These are phyloP conservation scores for Brachycybe producta DNA, from an alignment of 2,888 invertebrate species.

Conservation along the genomic window DNA sequence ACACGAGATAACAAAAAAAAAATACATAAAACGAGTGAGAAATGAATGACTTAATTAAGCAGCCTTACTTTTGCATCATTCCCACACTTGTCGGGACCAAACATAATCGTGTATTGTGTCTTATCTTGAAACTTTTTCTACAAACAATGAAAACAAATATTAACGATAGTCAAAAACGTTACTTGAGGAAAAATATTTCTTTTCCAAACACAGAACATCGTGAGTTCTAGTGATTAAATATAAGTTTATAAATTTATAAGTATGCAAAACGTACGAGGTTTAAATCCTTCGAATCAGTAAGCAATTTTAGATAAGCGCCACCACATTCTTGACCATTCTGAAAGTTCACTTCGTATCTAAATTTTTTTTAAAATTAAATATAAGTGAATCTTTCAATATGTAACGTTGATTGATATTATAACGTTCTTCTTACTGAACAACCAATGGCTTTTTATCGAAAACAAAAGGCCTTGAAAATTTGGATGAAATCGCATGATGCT, in stretches of 20 bases:
- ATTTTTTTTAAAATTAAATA: slow-evolving; percentile 9
- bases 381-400: slow-evolving; percentile 1
- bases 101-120: slow-evolving; percentile 98
- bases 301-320: slow-evolving; percentile 89
- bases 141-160: slow-evolving; percentile 21
- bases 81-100: slow-evolving; percentile 98
- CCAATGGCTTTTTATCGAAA: slow-evolving; percentile 57
- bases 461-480: slow-evolving; percentile 62
- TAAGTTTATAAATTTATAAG: background rate
- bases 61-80: slow-evolving; percentile 68
- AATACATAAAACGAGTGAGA: slow-evolving; percentile 4
- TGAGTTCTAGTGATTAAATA: background rate
- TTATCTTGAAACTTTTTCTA: slow-evolving; percentile 76
- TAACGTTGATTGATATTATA: background rate
- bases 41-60: slow-evolving; percentile 9
- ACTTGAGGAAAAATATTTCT: background rate
- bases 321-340: slow-evolving; percentile 98
- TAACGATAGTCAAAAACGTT: background rate
- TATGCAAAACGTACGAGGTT: slow-evolving; percentile 39
- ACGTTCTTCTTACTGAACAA: slow-evolving; percentile 60
- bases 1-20: background rate
- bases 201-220: background rate
- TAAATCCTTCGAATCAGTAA: slow-evolving; percentile 55
- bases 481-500: slow-evolving; percentile 86
- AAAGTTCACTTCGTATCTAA: slow-evolving; percentile 47